Conservation (phyloP, 2,888 invertebrate species). For the Platynereis dumerilii region DNA sequence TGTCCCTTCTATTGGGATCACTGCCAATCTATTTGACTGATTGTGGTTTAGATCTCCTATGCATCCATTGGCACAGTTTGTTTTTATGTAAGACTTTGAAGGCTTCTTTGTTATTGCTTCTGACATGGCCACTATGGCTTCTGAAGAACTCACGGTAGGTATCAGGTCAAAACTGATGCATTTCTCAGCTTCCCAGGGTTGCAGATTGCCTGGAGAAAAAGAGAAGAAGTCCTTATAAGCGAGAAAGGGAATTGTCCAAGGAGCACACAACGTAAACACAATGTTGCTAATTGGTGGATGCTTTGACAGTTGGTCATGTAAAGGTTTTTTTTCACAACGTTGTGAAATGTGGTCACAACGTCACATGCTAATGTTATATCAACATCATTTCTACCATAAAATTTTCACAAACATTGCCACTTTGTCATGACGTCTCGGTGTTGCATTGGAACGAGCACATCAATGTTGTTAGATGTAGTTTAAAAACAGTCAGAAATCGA, state of each 20-base stretch:
- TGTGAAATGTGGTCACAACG: no score
- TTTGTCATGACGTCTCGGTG: no score
- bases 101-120: neutral
- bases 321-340: no score
- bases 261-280: neutral
- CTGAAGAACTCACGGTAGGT: slow-evolving; percentile 22
- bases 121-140: slow-evolving; percentile 23
- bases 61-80: no score
- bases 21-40: neutral
- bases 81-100: neutral
- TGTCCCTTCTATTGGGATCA: slow-evolving; percentile 16
- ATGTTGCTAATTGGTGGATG: neutral
- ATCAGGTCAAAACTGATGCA: slow-evolving; percentile 25
- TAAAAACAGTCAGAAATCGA: no score
- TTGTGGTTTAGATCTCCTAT: no score
- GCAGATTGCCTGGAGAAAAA: slow-evolving; percentile 22
- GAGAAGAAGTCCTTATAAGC: slow-evolving; percentile 1
- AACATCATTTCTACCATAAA: no score
- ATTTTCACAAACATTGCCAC: no score
- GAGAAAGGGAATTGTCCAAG: neutral
- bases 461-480: no score
- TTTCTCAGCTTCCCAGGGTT: slow-evolving; percentile 23
- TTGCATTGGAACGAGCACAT: no score
- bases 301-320: no score
- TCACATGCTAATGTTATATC: no score